Conservation (phyloP, 2,113 vertebrate genomes). For the Ceuthmochares aereus region DNA sequence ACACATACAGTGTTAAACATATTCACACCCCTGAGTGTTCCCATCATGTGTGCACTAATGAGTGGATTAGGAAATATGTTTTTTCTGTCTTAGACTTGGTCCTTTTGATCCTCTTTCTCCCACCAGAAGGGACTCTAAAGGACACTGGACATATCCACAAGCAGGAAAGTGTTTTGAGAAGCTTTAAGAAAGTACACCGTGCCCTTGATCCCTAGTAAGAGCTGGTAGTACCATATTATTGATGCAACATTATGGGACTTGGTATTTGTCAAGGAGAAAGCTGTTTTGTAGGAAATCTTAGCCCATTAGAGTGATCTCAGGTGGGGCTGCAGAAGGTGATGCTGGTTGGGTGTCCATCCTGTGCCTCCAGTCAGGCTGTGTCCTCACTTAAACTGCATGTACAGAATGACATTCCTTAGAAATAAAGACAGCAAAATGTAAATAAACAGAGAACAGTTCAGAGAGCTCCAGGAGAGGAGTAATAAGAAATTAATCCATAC, state of each 20-base stretch:
- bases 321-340: background rate
- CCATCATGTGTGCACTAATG: background rate
- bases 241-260: rapidly evolving
- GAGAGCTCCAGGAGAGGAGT: background rate
- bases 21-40: slow-evolving; percentile 1
- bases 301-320: background rate
- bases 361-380: background rate
- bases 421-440: background rate
- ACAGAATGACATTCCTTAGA: background rate
- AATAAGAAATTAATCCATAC: background rate
- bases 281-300: rapidly evolving
- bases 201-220: background rate
- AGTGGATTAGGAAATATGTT: background rate
- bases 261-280: background rate
- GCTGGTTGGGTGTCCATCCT: background rate
- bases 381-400: background rate
- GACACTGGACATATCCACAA: rapidly evolving
- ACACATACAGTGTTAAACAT: slow-evolving; percentile 22
- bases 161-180: background rate
- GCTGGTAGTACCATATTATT: rapidly evolving
- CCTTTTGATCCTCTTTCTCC: background rate
- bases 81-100: background rate
- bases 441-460: background rate
- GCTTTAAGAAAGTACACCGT: background rate
- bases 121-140: background rate